Evolutionary conservation across 2,113 vertebrate species (phyloP), one percentile per base, ranked within the genome.

Genomic region (Amphiprion ocellaris): DNA sequence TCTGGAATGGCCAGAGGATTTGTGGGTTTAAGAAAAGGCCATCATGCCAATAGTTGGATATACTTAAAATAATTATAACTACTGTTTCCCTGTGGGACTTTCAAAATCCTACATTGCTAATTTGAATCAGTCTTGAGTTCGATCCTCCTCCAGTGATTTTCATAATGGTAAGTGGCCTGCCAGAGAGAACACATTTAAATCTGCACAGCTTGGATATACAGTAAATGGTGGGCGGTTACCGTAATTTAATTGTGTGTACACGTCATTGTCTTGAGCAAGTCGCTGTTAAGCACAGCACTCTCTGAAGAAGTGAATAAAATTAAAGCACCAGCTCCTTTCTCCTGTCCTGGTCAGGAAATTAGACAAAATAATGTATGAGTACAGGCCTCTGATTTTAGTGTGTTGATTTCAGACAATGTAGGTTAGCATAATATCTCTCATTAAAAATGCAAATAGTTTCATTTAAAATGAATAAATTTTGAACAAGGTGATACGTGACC

Each of bases 21-120:
- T 30, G 21, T 64, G 47, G 78, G 21, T 71, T 75, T 76, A 69
- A 81, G 17, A 73, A 30, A 53, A 64, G 55, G 63, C 63, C 69
- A 62, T 37, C n/a, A 37, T 46, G 26, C 28, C 60, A 66, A 16
- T 1, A 52, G 69, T 28, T 76, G 50, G 39, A 62, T 59, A 16
- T 30, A 19, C 49, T 53, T 50, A 73, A 61, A 85, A 70, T 52
- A 63, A 73, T 47, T 46, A 50, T 5, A 54, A 63, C 47, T 5
- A 19, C 28, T 28, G 19, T 58, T 68, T 75, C 66, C 28, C 37
- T 30, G 1, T 41, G 37, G 37, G 62, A 65, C 33, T 75, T 49
- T 66, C 1, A 47, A 81, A 68, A 63, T 61, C 55, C 26, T 21
- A 41, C 39, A 50, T 12, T 33, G 24, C 23, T 70, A 17, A 72